phyloP scores from a whole-genome alignment of 2,113 vertebrate genomes.

The Riparia riparia region DNA sequence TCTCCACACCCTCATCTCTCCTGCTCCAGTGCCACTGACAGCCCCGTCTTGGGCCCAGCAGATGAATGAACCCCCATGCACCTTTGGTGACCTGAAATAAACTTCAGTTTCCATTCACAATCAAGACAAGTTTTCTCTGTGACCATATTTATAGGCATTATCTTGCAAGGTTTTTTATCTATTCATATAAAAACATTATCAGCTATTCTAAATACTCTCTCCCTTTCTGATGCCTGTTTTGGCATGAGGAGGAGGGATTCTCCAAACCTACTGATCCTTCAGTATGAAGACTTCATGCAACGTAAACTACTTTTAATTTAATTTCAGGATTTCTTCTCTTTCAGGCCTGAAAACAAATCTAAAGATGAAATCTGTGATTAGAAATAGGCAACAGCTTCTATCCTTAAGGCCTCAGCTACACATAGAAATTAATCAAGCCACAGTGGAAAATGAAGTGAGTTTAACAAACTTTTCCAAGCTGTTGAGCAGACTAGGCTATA shows the following conservation, averaged over 20 bases:
- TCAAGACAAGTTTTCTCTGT: neutral
- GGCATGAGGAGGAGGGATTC: neutral
- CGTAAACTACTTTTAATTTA: neutral
- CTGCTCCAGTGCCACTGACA: neutral
- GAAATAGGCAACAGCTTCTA: neutral
- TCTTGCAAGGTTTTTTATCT: neutral
- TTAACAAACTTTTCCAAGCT: slow-evolving; percentile 23
- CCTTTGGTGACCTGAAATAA: neutral
- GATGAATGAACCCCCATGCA: neutral
- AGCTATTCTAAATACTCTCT: neutral
- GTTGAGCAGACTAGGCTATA: neutral
- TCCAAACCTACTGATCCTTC: neutral
- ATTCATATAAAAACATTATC: neutral
- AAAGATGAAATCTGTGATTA: neutral
- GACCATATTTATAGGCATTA: neutral
- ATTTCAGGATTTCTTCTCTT: neutral
- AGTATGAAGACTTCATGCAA: neutral
- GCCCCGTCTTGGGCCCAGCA: neutral
- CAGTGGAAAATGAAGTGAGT: neutral
- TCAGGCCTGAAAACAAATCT: neutral
- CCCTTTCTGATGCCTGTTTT: neutral
- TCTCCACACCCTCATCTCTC: neutral
- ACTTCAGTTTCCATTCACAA: neutral
- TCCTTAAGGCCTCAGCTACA: neutral
- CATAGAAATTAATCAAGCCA: neutral